phyloP scores from a whole-genome alignment of 1,140 invertebrate species.

The Saxidomus purpurata region DNA sequence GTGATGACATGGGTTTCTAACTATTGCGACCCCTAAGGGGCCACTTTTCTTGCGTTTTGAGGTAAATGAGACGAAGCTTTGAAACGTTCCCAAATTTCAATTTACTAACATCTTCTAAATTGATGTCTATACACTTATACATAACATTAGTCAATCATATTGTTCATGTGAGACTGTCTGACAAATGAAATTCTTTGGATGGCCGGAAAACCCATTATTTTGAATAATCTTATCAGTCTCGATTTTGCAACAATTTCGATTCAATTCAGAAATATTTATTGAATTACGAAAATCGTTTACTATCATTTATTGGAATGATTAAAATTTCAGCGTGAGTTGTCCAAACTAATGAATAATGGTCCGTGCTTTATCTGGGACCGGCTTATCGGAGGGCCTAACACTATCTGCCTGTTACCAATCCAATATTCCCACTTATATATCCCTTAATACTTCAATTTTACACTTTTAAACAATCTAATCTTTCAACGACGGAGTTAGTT shows the following conservation, averaged over 20 bases:
- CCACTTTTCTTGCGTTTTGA: too few species aligned
- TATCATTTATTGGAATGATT: constrained; percentile 21
- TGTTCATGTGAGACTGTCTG: too few species aligned
- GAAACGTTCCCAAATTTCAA: too few species aligned
- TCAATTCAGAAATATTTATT: neutral
- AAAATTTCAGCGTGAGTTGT: neutral
- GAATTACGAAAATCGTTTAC: constrained; percentile 1
- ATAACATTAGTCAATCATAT: too few species aligned
- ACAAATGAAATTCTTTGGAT: too few species aligned
- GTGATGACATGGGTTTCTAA: too few species aligned
- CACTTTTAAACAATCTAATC: constrained; percentile 49
- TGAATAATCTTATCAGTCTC: neutral
- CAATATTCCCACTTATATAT: neutral
- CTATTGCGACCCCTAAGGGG: too few species aligned
- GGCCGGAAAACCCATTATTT: too few species aligned
- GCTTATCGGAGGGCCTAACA: neutral
- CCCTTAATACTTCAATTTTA: constrained; percentile 23
- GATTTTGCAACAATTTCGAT: neutral
- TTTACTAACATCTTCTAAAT: too few species aligned
- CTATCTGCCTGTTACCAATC: neutral
- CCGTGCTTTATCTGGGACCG: constrained; percentile 1
- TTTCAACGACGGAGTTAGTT: neutral
- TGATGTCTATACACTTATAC: too few species aligned
- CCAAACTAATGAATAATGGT: constrained; percentile 3
- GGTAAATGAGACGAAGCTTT: too few species aligned